Percentiles rank a stretch among this genome's conserved stretches.
Evolutionary conservation across 2,888 invertebrate species (phyloP).

Genomic region (Nomada fabriciana): DNA sequence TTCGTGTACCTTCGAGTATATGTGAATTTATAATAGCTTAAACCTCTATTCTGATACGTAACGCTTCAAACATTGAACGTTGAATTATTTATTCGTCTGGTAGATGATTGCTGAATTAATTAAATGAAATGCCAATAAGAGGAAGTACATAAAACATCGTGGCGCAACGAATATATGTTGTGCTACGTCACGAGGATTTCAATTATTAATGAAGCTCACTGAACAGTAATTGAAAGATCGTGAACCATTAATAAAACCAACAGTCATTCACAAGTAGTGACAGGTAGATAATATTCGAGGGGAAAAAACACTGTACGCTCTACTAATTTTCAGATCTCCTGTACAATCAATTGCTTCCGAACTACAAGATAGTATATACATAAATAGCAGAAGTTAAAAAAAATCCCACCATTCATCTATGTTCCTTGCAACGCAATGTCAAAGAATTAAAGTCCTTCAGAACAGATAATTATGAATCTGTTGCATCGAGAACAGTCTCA

Average conservation of each 20-base stretch:
- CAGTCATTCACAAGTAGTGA: not conserved
- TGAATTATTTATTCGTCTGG: not conserved
- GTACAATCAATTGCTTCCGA: not conserved
- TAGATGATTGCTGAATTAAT: not conserved
- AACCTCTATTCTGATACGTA: not conserved
- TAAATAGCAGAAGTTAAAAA: not conserved
- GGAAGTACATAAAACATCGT: not conserved
- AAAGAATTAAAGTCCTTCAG: no score
- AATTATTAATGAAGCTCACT: no score
- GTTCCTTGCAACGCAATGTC: no score
- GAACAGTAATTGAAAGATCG: not conserved
- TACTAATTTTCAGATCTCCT: not conserved
- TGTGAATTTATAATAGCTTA: not conserved
- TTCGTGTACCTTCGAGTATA: not conserved
- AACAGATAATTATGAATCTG: not conserved
- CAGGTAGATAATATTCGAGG: not conserved
- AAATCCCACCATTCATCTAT: not conserved
- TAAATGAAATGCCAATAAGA: not conserved
- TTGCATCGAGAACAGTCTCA: not conserved
- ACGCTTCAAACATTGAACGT: not conserved
- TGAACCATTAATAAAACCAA: not conserved
- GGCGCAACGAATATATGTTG: no score
- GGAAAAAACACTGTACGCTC: not conserved
- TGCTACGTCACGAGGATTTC: no score
- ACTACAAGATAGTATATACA: no score